Conservation (phyloP, 1,140 invertebrate genomes). For the Drepana arcuata region DNA sequence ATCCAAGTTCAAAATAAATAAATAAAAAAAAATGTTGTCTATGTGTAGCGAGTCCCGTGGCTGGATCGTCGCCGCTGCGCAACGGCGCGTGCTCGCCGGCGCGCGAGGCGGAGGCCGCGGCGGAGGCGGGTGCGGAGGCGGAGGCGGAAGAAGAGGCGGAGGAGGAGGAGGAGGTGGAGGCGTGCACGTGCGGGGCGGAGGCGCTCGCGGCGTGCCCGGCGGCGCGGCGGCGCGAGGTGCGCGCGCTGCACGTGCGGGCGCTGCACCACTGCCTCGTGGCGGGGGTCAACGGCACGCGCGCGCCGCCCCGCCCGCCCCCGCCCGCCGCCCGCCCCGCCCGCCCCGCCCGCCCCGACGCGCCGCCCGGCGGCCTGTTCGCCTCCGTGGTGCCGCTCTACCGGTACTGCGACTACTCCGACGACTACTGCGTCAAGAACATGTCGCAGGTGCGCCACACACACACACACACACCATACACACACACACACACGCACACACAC, state of each 20-base stretch:
- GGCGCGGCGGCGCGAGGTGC: constrained; percentile 13
- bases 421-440: constrained; percentile 58
- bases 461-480: too few relatives aligned
- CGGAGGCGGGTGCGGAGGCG: constrained; percentile 7
- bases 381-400: constrained; percentile 63
- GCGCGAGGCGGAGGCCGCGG: background rate
- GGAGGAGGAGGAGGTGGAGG: constrained; percentile 33
- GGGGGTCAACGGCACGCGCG: constrained; percentile 53
- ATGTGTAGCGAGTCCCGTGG: constrained; percentile 27
- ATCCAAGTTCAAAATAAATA: too few relatives aligned
- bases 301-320: constrained; percentile 32
- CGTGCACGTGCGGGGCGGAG: constrained; percentile 40
- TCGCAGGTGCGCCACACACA: too few relatives aligned
- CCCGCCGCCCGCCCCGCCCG: constrained; percentile 36
- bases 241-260: constrained; percentile 38
- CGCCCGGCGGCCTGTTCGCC: constrained; percentile 44
- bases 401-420: constrained; percentile 64
- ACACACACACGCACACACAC: too few relatives aligned
- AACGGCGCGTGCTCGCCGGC: constrained; percentile 24
- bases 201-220: constrained; percentile 22
- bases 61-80: constrained; percentile 45
- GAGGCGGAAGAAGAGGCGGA: constrained; percentile 29
- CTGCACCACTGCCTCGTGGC: constrained; percentile 42
- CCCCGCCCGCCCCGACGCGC: constrained; percentile 38
- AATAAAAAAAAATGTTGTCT: too few relatives aligned